These are phyloP conservation scores for Linnaemya tessellans DNA, from an alignment of 2,888 invertebrate species.

Conservation along the genomic window DNA sequence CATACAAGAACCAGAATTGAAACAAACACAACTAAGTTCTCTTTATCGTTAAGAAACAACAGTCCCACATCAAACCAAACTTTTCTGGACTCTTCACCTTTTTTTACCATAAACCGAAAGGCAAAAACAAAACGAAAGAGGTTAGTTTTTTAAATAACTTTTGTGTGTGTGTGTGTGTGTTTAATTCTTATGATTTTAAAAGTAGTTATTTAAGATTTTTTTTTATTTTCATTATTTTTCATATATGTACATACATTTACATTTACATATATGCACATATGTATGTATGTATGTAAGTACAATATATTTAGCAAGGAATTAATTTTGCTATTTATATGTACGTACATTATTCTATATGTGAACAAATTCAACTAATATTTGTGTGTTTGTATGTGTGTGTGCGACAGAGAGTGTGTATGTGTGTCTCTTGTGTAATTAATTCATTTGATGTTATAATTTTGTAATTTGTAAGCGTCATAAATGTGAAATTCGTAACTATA, in stretches of 20 bases:
- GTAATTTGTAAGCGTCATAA: slow-evolving; percentile 72
- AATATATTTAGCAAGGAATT: slow-evolving; percentile 18
- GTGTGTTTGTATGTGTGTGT: slow-evolving; percentile 39
- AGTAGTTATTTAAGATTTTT: slow-evolving; percentile 56
- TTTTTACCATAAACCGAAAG: slow-evolving; percentile 12
- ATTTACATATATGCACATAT: slow-evolving; percentile 1
- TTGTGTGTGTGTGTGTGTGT: slow-evolving; percentile 33
- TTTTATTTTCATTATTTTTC: not conserved
- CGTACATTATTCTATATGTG: slow-evolving; percentile 30
- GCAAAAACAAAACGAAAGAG: slow-evolving; percentile 47
- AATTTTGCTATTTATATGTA: slow-evolving; percentile 50
- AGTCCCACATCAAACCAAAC: slow-evolving; percentile 36
- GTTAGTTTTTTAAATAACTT: slow-evolving; percentile 43
- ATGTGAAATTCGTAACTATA: slow-evolving; percentile 67
- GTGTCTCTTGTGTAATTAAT: slow-evolving; percentile 56
- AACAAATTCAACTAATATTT: slow-evolving; percentile 42
- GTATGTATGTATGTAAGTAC: not conserved
- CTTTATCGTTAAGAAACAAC: slow-evolving; percentile 28
- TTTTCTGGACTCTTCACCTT: slow-evolving; percentile 29
- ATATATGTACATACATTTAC: slow-evolving; percentile 21
- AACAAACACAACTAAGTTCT: slow-evolving; percentile 38
- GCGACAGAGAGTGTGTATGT: not conserved
- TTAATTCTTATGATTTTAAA: slow-evolving; percentile 53
- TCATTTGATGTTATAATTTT: slow-evolving; percentile 66
- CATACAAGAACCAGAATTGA: slow-evolving; percentile 60